Evolutionary conservation across 2,797 vertebrate genomes (phyloP), one percentile per base, ranked within the genome.

Genomic region (Acrossocheilus fasciatus): DNA sequence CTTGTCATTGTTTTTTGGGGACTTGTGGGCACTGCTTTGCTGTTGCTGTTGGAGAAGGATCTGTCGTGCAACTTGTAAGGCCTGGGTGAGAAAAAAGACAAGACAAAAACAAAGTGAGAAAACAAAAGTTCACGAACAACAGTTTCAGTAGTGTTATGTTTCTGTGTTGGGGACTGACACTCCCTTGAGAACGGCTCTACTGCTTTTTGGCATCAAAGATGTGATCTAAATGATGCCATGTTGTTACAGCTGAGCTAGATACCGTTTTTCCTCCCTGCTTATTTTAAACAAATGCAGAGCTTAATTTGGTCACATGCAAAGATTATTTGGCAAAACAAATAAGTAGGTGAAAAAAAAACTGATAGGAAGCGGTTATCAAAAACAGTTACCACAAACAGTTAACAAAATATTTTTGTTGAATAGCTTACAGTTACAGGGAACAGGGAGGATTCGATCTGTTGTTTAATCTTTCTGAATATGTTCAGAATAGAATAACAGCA

Each of bases 61-160:
- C 91, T 99, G 98, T 70, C 97, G 95, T 89, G 98, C 98, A 94
- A 98, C 96, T 93, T 99, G 98, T 91, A 99, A 96, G 88, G 97
- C 97, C 98, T 99, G 92, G 4, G 47, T 89, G 84, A 93, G 20
- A 93, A 47, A 89, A 89, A 82, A 54, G 90, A 86, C 6, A 86
- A 86, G 23, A 87, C 57, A 68, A 54, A 50, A 75, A 41, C 9
- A 77, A 8, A 17, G 64, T 81, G 64, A 86, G 34, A 36, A 17
- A 62, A 88, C 73, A 90, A 84, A 89, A 88, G 88, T 88, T 87
- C 88, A 89, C 50, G 89, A 94, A 81, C 90, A 18, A 74, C 83
- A 90, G 91, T 91, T 87, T 91, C 90, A 88, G 87, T 84, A 59
- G 77, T 64, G 14, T 0, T 88, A 75, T 93, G 23, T 87, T 90